A percentile compares a stretch with the other conserved stretches of the same genome.
Evolutionary conservation across 2,113 vertebrate species (phyloP).

Genomic region (Passerina amoena): DNA sequence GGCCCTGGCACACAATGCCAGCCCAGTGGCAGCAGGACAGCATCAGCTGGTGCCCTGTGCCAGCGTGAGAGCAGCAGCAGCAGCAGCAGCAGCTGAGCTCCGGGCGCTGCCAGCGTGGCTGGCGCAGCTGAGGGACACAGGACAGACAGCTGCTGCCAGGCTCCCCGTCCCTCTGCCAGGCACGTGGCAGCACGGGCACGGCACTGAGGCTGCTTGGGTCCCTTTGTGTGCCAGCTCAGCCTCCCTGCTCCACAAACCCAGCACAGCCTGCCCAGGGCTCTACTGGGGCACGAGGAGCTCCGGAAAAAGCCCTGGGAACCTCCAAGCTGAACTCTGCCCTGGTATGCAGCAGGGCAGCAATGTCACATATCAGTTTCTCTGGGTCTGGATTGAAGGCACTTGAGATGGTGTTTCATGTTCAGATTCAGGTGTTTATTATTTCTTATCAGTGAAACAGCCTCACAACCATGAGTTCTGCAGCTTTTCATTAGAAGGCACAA

Average conservation of each 20-base stretch:
- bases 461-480: too few species aligned
- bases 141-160: neutral
- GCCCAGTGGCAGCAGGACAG: neutral
- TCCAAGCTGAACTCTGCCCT: neutral
- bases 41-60: neutral
- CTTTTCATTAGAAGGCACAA: too few species aligned
- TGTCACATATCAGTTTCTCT: fast-evolving
- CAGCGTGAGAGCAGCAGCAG: neutral
- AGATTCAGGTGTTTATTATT: too few species aligned
- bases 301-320: neutral
- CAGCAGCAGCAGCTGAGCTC: neutral
- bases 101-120: neutral
- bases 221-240: fast-evolving
- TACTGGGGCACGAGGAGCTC: neutral
- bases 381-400: too few species aligned
- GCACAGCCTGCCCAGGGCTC: neutral
- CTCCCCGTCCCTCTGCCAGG: conserved; percentile 8
- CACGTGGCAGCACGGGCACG: neutral
- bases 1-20: neutral
- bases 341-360: neutral
- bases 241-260: neutral
- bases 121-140: neutral
- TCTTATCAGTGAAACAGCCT: too few species aligned
- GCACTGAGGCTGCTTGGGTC: neutral
- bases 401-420: too few species aligned